Conservation (phyloP, 2,888 invertebrate genomes). For the Eristalis arbustorum region DNA sequence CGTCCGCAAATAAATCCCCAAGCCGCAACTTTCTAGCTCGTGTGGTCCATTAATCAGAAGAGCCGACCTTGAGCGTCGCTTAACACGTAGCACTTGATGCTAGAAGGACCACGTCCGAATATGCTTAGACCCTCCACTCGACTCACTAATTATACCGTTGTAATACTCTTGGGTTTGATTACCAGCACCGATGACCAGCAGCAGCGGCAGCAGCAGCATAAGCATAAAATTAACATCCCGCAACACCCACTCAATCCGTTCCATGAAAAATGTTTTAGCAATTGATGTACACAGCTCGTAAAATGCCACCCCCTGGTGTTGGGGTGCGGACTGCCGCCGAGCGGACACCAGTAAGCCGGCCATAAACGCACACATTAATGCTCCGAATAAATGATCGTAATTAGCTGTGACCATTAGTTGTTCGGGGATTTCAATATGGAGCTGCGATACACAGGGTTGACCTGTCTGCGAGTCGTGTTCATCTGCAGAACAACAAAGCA, state of each 20-base stretch:
- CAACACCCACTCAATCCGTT: conserved; percentile 8
- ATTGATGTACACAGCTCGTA: conserved; percentile 47
- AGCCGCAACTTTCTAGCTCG: conserved; percentile 44
- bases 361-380: conserved; percentile 61
- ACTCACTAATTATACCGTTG: conserved; percentile 38
- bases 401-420: conserved; percentile 67
- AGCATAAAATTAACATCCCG: conserved; percentile 9
- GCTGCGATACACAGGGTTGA: neutral
- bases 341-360: conserved; percentile 29
- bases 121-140: neutral
- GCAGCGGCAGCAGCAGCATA: conserved; percentile 4
- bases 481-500: conserved; percentile 11
- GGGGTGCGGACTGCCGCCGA: neutral
- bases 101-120: conserved; percentile 6
- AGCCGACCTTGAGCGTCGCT: conserved; percentile 31
- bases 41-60: conserved; percentile 27
- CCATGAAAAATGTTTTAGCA: conserved; percentile 29
- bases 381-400: conserved; percentile 63
- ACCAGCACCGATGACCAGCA: conserved; percentile 17
- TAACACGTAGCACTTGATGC: conserved; percentile 36
- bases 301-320: conserved; percentile 25
- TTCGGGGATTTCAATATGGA: conserved; percentile 31
- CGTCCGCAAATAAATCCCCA: conserved; percentile 9
- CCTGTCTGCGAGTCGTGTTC: conserved; percentile 24
- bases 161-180: neutral